Evolutionary conservation across 1,140 invertebrate genomes (phyloP).

Genomic region (Tetramorium parvispinum): DNA sequence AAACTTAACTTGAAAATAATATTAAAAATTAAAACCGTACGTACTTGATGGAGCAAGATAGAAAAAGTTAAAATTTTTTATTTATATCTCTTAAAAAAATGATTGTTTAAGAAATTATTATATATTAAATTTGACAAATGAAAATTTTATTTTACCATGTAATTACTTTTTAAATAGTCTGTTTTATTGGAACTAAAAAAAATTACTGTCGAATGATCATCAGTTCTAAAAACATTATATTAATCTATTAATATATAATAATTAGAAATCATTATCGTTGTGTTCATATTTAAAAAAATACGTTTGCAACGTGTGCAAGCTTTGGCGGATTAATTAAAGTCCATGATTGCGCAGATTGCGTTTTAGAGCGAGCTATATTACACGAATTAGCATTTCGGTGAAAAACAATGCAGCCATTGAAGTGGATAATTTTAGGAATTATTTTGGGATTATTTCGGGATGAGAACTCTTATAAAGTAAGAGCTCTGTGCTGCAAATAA

Average conservation of each 20-base stretch:
- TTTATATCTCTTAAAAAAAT: neutral
- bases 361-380: constrained; percentile 16
- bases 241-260: neutral
- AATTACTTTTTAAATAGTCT: neutral
- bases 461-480: neutral
- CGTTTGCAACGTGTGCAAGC: neutral
- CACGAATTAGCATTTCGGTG: constrained; percentile 17
- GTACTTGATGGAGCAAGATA: too few relatives aligned
- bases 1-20: too few relatives aligned
- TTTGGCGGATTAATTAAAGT: constrained; percentile 33
- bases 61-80: too few relatives aligned
- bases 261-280: neutral
- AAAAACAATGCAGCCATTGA: neutral
- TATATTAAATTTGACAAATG: neutral
- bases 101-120: neutral
- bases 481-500: neutral
- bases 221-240: neutral
- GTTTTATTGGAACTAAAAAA: neutral
- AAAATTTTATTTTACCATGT: neutral
- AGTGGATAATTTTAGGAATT: constrained; percentile 6
- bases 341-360: neutral
- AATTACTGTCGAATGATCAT: neutral
- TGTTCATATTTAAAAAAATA: neutral
- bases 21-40: too few relatives aligned
- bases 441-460: constrained; percentile 16